phyloP scores from a whole-genome alignment of 2,113 vertebrate species.

The Vicugna pacos region DNA sequence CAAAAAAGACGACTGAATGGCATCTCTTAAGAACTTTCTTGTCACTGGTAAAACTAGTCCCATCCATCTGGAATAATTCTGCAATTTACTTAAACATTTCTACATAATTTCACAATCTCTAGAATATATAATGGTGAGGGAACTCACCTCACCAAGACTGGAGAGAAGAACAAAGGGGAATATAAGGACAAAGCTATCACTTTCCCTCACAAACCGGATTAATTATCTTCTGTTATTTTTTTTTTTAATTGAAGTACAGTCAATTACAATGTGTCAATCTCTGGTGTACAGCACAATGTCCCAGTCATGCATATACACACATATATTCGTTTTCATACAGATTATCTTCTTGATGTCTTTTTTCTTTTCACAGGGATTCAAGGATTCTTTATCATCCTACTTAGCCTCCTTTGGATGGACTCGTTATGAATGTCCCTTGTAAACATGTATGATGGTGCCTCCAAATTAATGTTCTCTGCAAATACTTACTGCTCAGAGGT shows the following conservation, averaged over 20 bases:
- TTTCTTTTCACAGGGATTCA: not conserved
- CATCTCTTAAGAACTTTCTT: not conserved
- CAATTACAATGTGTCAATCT: too few relatives aligned
- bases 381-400: not conserved
- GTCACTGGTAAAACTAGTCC: not conserved
- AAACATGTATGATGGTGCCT: not conserved
- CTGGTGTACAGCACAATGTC: too few relatives aligned
- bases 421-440: not conserved
- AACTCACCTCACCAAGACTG: not conserved
- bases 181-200: not conserved
- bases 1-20: not conserved
- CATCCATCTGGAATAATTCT: not conserved
- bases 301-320: too few relatives aligned
- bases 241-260: not conserved
- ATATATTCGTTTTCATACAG: too few relatives aligned
- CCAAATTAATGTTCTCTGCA: not conserved
- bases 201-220: not conserved
- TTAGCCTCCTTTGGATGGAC: not conserved
- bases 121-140: not conserved
- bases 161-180: not conserved
- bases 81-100: slow-evolving; percentile 2
- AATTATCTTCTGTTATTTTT: not conserved
- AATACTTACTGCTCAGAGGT: not conserved
- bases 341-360: not conserved
- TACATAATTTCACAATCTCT: not conserved